These are phyloP conservation scores for Brassicogethes aeneus DNA, from an alignment of 2,888 invertebrate species.

Conservation along the genomic window DNA sequence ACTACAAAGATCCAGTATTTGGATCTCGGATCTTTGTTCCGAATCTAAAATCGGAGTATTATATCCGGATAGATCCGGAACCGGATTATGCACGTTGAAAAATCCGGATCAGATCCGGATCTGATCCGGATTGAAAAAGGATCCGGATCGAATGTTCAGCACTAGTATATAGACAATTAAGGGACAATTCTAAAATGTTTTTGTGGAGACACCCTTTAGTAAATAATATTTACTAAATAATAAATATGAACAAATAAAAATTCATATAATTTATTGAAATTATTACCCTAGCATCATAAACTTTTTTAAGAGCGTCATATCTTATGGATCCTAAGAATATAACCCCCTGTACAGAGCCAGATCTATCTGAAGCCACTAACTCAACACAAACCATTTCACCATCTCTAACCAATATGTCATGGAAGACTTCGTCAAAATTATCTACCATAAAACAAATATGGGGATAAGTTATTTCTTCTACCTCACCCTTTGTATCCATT, in stretches of 20 bases:
- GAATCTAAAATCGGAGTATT: no score
- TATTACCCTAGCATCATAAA: conserved; percentile 86
- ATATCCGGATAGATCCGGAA: no score
- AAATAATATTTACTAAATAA: no score
- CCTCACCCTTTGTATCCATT: conserved; percentile 97
- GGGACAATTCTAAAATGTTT: no score
- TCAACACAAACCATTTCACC: conserved; percentile 99
- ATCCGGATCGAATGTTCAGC: no score
- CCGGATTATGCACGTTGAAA: no score
- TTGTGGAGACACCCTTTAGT: no score
- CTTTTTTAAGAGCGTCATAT: conserved; percentile 94
- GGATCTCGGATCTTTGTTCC: no score
- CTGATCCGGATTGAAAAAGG: no score
- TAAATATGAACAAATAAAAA: conserved; percentile 16
- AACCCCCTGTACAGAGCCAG: conserved; percentile 80
- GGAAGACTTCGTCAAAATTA: conserved; percentile 98
- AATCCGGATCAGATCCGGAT: no score
- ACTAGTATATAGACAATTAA: no score
- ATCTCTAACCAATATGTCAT: conserved; percentile 93
- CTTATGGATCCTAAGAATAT: conserved; percentile 96
- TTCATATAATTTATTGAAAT: conserved; percentile 4
- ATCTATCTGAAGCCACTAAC: conserved; percentile 84
- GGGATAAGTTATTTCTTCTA: conserved; percentile 98
- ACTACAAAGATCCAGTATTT: no score
- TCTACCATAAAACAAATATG: conserved; percentile 99